Evolutionary conservation across 2,797 vertebrate genomes (phyloP).

Genomic region (Cirrhinus molitorella): DNA sequence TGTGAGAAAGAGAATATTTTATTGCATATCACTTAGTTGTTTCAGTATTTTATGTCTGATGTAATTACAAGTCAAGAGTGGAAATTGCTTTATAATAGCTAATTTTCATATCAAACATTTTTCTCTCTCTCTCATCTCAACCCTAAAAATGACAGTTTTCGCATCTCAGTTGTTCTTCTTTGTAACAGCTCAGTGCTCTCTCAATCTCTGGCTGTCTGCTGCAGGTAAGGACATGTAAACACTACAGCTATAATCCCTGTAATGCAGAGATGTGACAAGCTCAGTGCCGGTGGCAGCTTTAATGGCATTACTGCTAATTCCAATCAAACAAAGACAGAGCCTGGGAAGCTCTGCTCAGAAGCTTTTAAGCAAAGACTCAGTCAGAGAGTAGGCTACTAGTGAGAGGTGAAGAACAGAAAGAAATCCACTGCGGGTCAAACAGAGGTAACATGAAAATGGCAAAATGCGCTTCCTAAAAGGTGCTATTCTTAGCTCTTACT

Average conservation of each 20-base stretch:
- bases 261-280: conserved; percentile 49
- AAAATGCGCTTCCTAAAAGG: neutral
- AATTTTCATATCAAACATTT: neutral
- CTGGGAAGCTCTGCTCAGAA: conserved; percentile 30
- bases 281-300: conserved; percentile 69
- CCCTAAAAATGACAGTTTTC: neutral
- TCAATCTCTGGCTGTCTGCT: conserved; percentile 16
- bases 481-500: neutral
- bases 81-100: neutral
- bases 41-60: conserved; percentile 15
- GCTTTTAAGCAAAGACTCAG: conserved; percentile 46
- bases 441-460: conserved; percentile 26
- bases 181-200: conserved; percentile 22
- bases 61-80: neutral
- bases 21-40: neutral
- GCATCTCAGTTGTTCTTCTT: conserved; percentile 28
- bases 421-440: conserved; percentile 33
- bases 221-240: conserved; percentile 50
- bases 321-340: conserved; percentile 59
- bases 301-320: conserved; percentile 80
- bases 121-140: neutral
- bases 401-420: conserved; percentile 18
- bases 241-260: conserved; percentile 59
- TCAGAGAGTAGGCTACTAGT: conserved; percentile 18
- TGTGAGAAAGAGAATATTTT: neutral